A percentile compares a stretch with the other conserved stretches of the same genome.
Evolutionary conservation across 2,797 vertebrate genomes (phyloP).

Genomic region (Coilia nasus): DNA sequence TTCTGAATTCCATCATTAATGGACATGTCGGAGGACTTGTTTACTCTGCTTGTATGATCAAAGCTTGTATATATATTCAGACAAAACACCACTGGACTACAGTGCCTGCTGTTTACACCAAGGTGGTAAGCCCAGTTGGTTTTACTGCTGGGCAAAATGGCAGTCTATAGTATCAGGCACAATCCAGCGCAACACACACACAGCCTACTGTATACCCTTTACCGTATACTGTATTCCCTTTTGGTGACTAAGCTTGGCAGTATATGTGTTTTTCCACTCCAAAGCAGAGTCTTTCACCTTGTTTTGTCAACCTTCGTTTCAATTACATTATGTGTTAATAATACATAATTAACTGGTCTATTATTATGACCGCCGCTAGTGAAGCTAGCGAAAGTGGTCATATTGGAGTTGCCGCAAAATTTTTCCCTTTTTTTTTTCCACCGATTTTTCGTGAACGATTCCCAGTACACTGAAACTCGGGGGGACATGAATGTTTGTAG

Average conservation of each 20-base stretch:
- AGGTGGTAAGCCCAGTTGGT: not conserved
- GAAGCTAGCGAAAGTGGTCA: no score
- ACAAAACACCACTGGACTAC: not conserved
- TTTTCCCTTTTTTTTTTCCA: no score
- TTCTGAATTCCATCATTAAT: not conserved
- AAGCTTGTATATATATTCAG: not conserved
- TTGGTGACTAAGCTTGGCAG: no score
- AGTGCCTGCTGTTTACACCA: not conserved
- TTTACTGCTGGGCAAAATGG: not conserved
- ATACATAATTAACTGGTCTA: not conserved
- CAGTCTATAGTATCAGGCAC: not conserved
- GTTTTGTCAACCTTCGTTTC: not conserved
- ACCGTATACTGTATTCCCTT: no score
- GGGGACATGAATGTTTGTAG: no score
- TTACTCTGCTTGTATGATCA: not conserved
- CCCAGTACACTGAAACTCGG: no score
- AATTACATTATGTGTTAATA: not conserved
- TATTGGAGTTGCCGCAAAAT: no score
- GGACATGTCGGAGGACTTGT: not conserved
- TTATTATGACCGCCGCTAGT: no score
- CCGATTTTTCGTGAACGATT: no score
- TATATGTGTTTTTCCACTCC: not conserved
- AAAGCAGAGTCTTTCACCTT: not conserved
- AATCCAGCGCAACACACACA: not conserved
- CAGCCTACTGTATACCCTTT: not conserved